Percentiles rank a stretch among this genome's conserved stretches.
phyloP scores from a whole-genome alignment of 2,797 vertebrate species.

The Crenichthys baileyi region DNA sequence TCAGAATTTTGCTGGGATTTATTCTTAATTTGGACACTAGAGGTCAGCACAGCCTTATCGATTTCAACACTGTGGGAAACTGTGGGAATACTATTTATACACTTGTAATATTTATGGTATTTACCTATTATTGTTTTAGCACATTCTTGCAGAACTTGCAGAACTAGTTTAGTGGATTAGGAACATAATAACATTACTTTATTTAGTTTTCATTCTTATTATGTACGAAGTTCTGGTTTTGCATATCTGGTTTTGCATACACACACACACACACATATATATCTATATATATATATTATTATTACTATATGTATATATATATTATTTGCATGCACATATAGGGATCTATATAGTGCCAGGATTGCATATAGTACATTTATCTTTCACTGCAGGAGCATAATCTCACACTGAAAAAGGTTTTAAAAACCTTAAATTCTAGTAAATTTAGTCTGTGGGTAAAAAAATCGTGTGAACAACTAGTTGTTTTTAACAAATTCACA shows the following conservation, averaged over 20 bases:
- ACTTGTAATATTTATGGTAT: background rate
- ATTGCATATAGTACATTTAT: background rate
- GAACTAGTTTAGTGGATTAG: background rate
- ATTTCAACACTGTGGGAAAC: too few relatives aligned
- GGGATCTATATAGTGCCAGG: background rate
- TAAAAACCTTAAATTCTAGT: background rate
- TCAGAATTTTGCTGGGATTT: slow-evolving; percentile 33
- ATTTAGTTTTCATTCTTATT: slow-evolving; percentile 40
- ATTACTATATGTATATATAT: too few relatives aligned
- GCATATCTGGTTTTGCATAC: background rate
- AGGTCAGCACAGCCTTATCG: slow-evolving; percentile 10
- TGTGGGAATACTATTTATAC: background rate
- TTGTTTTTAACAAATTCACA: background rate
- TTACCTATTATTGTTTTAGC: background rate
- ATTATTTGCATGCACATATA: background rate
- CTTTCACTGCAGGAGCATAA: background rate
- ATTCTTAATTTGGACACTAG: slow-evolving; percentile 31
- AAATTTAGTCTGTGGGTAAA: background rate
- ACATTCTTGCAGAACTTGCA: too few relatives aligned
- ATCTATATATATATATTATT: too few relatives aligned
- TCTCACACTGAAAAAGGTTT: background rate
- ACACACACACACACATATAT: too few relatives aligned
- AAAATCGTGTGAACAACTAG: background rate
- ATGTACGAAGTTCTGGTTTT: slow-evolving; percentile 26
- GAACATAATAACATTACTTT: background rate